Percentiles rank a stretch among this genome's conserved stretches.
Conservation (phyloP, 1,140 invertebrate species). For the Drosophila arizonae region DNA sequence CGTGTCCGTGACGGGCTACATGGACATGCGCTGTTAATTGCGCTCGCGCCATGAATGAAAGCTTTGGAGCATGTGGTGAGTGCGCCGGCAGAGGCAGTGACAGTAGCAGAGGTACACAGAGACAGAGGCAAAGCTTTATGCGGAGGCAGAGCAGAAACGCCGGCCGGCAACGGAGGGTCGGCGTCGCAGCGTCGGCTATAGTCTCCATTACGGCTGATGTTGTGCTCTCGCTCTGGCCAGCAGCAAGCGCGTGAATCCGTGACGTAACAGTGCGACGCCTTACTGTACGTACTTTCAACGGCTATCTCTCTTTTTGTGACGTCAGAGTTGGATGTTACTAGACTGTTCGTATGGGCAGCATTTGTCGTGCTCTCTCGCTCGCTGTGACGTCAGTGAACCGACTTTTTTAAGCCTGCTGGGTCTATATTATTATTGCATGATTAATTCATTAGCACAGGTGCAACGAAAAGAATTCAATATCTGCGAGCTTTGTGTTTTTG, state of each 20-base stretch:
- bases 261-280: slow-evolving; percentile 28
- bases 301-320: slow-evolving; percentile 45
- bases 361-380: slow-evolving; percentile 9
- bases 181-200: neutral
- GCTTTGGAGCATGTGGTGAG: slow-evolving; percentile 13
- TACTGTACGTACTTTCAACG: slow-evolving; percentile 1
- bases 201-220: neutral
- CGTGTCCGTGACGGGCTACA: slow-evolving; percentile 33
- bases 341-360: slow-evolving; percentile 13
- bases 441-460: neutral
- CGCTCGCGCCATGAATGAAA: slow-evolving; percentile 65
- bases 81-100: neutral
- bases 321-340: slow-evolving; percentile 21
- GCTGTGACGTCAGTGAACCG: slow-evolving; percentile 22
- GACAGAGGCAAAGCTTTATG: slow-evolving; percentile 14
- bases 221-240: slow-evolving; percentile 19
- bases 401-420: neutral
- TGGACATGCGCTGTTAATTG: slow-evolving; percentile 58
- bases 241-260: slow-evolving; percentile 35
- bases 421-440: no score
- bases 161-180: slow-evolving; percentile 56
- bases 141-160: slow-evolving; percentile 43
- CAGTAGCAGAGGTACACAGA: slow-evolving; percentile 3
- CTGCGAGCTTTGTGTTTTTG: no score
- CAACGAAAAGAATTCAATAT: neutral